Conservation (phyloP, 2,113 vertebrate species). For the Campylorhamphus procurvoides region DNA sequence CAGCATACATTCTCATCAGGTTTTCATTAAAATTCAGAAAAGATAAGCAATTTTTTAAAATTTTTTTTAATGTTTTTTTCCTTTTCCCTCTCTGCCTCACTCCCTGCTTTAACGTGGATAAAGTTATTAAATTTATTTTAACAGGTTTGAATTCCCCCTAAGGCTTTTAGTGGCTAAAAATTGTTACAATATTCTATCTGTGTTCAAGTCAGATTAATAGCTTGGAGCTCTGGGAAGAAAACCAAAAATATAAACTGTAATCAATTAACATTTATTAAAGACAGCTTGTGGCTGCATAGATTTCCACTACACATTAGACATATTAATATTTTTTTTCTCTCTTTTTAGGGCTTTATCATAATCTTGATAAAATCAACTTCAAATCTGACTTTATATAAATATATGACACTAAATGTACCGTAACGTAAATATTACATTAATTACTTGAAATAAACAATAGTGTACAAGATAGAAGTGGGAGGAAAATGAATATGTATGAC, state of each 20-base stretch:
- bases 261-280: slow-evolving; percentile 57
- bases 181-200: background rate
- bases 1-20: background rate
- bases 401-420: background rate
- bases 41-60: background rate
- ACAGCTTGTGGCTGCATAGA: slow-evolving; percentile 39
- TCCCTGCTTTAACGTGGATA: background rate
- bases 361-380: background rate
- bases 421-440: background rate
- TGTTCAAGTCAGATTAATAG: slow-evolving; percentile 36
- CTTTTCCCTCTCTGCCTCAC: background rate
- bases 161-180: slow-evolving; percentile 7
- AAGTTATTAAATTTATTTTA: background rate
- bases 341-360: background rate
- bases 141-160: background rate
- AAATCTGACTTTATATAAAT: background rate
- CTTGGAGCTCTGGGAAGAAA: slow-evolving; percentile 16
- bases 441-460: background rate
- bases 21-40: background rate
- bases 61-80: background rate
- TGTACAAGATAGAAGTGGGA: accelerated
- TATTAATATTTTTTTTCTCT: slow-evolving; percentile 41
- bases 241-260: slow-evolving; percentile 61
- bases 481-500: accelerated
- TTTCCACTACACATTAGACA: slow-evolving; percentile 9